These are phyloP conservation scores for Platynereis dumerilii DNA, from an alignment of 2,888 invertebrate genomes.

Conservation along the genomic window DNA sequence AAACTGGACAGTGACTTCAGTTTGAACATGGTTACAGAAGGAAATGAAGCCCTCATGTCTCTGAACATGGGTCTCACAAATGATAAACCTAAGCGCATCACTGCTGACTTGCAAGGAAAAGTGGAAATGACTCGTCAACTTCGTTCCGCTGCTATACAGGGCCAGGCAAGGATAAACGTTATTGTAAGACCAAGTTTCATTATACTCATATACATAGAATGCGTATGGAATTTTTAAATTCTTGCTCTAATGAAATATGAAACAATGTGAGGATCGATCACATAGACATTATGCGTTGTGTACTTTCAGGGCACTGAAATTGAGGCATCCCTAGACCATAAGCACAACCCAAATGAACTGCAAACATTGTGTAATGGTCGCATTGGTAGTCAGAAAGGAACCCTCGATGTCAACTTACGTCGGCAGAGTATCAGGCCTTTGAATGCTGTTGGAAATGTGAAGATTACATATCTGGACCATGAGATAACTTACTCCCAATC, in stretches of 20 bases:
- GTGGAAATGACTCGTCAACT: no score
- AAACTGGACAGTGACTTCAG: neutral
- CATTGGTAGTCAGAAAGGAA: slow-evolving; percentile 8
- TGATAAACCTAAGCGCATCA: neutral
- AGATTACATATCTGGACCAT: slow-evolving; percentile 30
- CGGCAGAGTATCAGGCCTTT: slow-evolving; percentile 30
- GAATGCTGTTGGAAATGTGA: slow-evolving; percentile 12
- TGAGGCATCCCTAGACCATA: neutral
- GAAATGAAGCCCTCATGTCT: neutral
- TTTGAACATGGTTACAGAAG: neutral
- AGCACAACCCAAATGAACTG: neutral
- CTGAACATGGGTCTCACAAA: neutral
- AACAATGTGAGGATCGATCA: no score
- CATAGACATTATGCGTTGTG: no score
- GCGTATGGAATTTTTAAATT: no score
- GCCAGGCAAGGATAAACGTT: no score
- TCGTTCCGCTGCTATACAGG: no score
- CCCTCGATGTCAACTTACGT: slow-evolving; percentile 23
- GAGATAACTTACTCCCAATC: slow-evolving; percentile 24
- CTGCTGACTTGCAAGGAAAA: neutral
- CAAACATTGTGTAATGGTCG: neutral
- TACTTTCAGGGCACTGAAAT: neutral
- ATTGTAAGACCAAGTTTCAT: no score
- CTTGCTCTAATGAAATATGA: no score
- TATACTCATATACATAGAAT: no score